Evolutionary conservation across 2,797 vertebrate genomes (phyloP).

Genomic region (Rhinella marina): DNA sequence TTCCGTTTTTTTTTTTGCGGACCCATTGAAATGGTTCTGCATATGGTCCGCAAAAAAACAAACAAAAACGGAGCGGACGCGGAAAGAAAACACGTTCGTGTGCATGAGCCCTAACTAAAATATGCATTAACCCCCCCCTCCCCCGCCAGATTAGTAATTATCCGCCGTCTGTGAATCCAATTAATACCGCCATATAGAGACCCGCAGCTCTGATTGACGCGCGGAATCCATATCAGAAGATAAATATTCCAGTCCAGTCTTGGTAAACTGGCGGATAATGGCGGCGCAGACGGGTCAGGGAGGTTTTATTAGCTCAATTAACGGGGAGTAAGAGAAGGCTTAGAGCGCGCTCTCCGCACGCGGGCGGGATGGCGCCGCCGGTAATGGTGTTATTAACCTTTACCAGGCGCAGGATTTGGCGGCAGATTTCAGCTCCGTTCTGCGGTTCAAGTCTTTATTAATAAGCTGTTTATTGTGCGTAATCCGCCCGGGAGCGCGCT

Average conservation of each 20-base stretch:
- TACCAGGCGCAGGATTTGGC: constrained; percentile 74
- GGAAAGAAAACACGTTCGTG: too few species aligned
- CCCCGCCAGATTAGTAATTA: background rate
- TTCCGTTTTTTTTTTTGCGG: too few species aligned
- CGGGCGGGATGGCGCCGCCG: constrained; percentile 87
- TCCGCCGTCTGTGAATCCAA: background rate
- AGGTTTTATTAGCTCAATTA: constrained; percentile 98
- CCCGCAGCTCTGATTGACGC: constrained; percentile 34
- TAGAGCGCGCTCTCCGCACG: constrained; percentile 86
- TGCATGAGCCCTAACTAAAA: constrained; percentile 28
- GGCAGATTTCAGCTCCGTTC: constrained; percentile 76
- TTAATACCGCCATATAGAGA: background rate
- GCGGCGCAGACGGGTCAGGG: constrained; percentile 81
- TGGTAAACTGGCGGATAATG: constrained; percentile 79
- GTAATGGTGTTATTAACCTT: constrained; percentile 99
- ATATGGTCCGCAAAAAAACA: too few species aligned
- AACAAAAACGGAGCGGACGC: too few species aligned
- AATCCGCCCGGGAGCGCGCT: constrained; percentile 71
- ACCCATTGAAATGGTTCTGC: too few species aligned
- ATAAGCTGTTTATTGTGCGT: constrained; percentile 82
- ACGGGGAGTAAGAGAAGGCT: constrained; percentile 97
- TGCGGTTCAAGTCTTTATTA: constrained; percentile 80
- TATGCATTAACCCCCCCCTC: background rate
- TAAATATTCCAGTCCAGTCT: constrained; percentile 86
- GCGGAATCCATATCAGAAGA: constrained; percentile 67